A percentile compares a stretch with the other conserved stretches of the same genome.
Conservation (phyloP, 2,113 vertebrate species). For the Pelobates fuscus region DNA sequence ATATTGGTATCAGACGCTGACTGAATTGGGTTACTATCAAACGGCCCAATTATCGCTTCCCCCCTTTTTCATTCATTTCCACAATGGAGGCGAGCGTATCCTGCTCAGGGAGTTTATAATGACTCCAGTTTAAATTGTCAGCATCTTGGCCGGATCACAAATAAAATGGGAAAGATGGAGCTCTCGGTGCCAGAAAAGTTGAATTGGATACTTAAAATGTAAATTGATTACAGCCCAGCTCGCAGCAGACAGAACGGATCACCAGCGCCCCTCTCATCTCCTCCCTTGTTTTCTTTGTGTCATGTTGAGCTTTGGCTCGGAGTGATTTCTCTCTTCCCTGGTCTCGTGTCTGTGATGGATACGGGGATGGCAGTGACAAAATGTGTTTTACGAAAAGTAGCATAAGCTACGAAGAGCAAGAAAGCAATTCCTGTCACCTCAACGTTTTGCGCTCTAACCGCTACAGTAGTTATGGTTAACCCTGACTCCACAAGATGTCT, state of each 20-base stretch:
- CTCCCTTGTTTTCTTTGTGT: constrained; percentile 7
- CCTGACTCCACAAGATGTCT: too few species aligned
- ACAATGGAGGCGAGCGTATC: constrained; percentile 23
- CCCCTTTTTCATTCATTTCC: constrained; percentile 30
- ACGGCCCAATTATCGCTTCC: background rate
- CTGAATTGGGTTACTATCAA: background rate
- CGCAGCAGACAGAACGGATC: constrained; percentile 16
- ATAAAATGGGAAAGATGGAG: constrained; percentile 22
- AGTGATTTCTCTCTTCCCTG: background rate
- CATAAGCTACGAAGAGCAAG: too few species aligned
- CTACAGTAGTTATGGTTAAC: too few species aligned
- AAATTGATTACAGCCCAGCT: constrained; percentile 43
- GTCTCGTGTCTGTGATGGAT: background rate
- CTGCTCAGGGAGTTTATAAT: constrained; percentile 5
- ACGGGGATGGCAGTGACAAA: too few species aligned
- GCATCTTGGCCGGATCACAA: constrained; percentile 25
- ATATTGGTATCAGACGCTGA: background rate
- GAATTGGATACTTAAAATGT: constrained; percentile 43
- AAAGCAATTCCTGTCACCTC: too few species aligned
- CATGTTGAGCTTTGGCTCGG: background rate
- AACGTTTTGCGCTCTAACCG: too few species aligned
- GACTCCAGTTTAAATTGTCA: constrained; percentile 33
- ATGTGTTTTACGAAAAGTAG: too few species aligned
- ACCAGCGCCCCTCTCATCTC: background rate
- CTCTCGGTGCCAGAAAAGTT: constrained; percentile 13